Base-by-base conservation (phyloP, 2,113 vertebrate species). In the Barbus barbus region DNA sequence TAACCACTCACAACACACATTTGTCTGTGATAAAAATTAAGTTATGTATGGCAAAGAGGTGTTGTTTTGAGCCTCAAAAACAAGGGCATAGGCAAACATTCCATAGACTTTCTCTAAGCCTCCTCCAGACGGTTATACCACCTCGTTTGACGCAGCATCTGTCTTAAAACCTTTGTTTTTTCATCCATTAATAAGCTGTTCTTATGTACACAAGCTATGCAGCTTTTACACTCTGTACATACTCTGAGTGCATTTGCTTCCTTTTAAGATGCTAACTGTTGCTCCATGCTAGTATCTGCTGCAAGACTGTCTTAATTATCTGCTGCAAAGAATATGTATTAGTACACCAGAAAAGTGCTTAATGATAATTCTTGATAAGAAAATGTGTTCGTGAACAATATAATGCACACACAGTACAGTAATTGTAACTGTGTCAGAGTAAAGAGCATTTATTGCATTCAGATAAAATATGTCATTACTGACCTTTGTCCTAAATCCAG, bases 131-230 rank as follows among this genome's bases (percentile, higher is more conserved):
- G 14, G 61, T 65, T 65, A 65, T 31, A 31, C 9, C 24, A 9
- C 11, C 46, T 9, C 2, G 2, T 28, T 67, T 69, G 51, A 78
- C 77, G 60, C 38, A 48, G 28, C n/a, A 80, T 63, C 82, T 86
- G 86, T 83, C 83, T 87, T 81, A 60, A 86, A 75, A 77, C 82
- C 18, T 22, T 82, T 83, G 82, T 71, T 65, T 53, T 53, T 75
- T 46, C 81, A 81, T 85, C 84, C 75, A 87, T 90, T 92, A 89
- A 85, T 51, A n/a, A 75, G 63, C 83, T 74, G n/a, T 84, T 73
- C 26, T 79, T 78, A 38, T 48, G 63, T 74, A 73, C 85, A 83
- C 38, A 89, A 87, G 89, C 60, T 87, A 88, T 85, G 88, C 71
- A 88, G 1, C 51, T 76, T 76, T 85, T 78, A 58, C 81, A 16